A percentile compares a stretch with the other conserved stretches of the same genome.
These are phyloP conservation scores for Enteromius fasciolatus DNA, from an alignment of 2,797 vertebrate species.

Conservation along the genomic window DNA sequence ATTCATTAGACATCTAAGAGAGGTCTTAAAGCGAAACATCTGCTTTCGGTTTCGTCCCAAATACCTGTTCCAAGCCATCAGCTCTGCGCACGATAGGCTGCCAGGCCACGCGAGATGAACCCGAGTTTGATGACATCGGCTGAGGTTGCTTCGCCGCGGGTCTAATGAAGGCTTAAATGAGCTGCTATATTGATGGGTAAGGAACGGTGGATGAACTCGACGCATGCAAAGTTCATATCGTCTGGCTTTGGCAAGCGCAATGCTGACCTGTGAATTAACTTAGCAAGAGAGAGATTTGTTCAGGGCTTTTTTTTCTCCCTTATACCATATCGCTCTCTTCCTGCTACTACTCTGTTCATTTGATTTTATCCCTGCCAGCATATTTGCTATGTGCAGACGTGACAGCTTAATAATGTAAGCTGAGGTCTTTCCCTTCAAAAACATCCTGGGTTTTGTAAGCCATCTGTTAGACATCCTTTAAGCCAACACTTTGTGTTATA, in stretches of 20 bases:
- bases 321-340: constrained; percentile 49
- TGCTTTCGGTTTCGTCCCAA: constrained; percentile 63
- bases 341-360: constrained; percentile 59
- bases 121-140: constrained; percentile 43
- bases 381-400: constrained; percentile 68
- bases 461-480: constrained; percentile 71
- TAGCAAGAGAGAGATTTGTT: constrained; percentile 41
- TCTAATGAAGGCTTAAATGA: constrained; percentile 45
- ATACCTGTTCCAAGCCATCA: constrained; percentile 70
- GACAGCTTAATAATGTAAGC: constrained; percentile 74
- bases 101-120: constrained; percentile 51
- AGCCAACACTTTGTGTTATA: constrained; percentile 63
- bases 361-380: constrained; percentile 65
- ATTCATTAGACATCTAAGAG: constrained; percentile 70
- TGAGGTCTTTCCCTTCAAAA: constrained; percentile 61
- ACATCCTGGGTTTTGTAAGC: constrained; percentile 66
- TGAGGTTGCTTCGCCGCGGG: constrained; percentile 27
- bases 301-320: constrained; percentile 35
- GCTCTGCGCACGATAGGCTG: constrained; percentile 53
- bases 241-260: constrained; percentile 22
- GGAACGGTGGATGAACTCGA: constrained; percentile 34
- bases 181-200: constrained; percentile 29
- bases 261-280: constrained; percentile 1
- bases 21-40: constrained; percentile 67
- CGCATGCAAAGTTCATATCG: constrained; percentile 27